A percentile compares a stretch with the other conserved stretches of the same genome.
These are phyloP conservation scores for Lophotis ruficrista DNA, from an alignment of 2,113 vertebrate genomes.

Conservation along the genomic window DNA sequence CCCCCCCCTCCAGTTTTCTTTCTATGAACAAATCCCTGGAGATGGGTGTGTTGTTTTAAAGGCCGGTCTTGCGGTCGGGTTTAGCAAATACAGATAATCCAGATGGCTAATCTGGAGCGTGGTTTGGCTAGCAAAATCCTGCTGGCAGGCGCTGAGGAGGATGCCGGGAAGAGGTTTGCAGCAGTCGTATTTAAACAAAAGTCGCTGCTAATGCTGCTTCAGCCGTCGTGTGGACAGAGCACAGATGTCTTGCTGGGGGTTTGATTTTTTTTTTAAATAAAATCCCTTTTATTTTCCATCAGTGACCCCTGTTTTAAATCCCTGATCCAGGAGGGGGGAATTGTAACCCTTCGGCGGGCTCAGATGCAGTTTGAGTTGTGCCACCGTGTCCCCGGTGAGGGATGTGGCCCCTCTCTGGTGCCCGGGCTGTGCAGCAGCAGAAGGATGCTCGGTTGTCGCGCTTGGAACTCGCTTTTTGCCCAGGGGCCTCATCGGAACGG, in stretches of 20 bases:
- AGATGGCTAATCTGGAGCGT: conserved; percentile 19
- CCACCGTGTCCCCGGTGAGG: accelerated
- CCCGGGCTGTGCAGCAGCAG: not conserved
- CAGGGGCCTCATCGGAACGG: not conserved
- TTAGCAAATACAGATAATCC: conserved; percentile 25
- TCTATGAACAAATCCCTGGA: not conserved
- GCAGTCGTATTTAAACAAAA: not conserved
- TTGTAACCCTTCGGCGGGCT: not conserved
- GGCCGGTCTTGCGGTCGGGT: not conserved
- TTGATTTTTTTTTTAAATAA: not conserved
- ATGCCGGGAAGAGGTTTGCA: not conserved
- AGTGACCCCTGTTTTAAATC: conserved; percentile 16
- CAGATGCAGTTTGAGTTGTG: accelerated
- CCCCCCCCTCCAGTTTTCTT: not conserved
- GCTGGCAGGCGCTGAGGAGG: not conserved
- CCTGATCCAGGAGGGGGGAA: not conserved
- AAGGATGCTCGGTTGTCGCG: not conserved
- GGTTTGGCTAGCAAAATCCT: conserved; percentile 24
- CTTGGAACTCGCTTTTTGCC: not conserved
- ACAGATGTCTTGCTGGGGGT: conserved; percentile 41
- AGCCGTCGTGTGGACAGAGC: not conserved
- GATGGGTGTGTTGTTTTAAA: not conserved
- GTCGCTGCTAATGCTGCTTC: conserved; percentile 15
- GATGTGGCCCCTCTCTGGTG: not conserved
- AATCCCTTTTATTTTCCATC: conserved; percentile 40